Evolutionary conservation across 37 sponge, comb jelly and placozoan genomes (phyloP), one percentile per base, ranked within the genome.

Genomic region (Cliona cf. orientalis): DNA sequence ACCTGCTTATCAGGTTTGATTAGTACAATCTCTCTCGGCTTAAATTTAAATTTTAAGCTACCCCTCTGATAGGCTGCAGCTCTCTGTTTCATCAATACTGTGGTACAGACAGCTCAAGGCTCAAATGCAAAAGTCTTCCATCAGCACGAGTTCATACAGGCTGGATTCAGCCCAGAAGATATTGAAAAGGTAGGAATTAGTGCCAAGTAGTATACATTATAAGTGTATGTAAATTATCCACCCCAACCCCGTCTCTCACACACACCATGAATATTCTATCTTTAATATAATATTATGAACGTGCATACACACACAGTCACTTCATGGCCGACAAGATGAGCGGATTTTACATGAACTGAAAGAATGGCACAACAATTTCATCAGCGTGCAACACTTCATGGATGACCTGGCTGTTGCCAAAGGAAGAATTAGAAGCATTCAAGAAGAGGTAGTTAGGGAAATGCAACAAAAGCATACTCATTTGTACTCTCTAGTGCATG

Each of bases 141-240:
- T 34, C 97, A 92, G 40, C 85, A 96, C n/a, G 97, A 96, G 78
- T 87, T 93, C 79, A 39, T 90, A 22, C 69, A 81, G 58, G 97
- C 91, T 11, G 95, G 95, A 11, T 84, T 94, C 46, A 83, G 78
- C 32, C 72, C 80, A 31, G 59, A 71, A 22, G 64, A 62, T 29
- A 79, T 94, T n/a, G 85, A 91, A 46, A 78, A 84, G 46, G 94
- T 93, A 69, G 43, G 71, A 68, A 36, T 11, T 23, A 39, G 42
- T 7, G 42, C 42, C 40, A 68, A 36, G 12, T 19, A 38, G 9
- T 7, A 36, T n/a, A 37, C 9, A 37, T 68, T 36, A 68, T 12
- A 49, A n/a, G 11, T 12, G 35, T 34, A 17, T 12, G 34, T 74
- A 56, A 2, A 46, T 6, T 9, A 12, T 43, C 55, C 55, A 49